Evolutionary conservation across 2,797 vertebrate species (phyloP).

Genomic region (Anguilla megastoma): DNA sequence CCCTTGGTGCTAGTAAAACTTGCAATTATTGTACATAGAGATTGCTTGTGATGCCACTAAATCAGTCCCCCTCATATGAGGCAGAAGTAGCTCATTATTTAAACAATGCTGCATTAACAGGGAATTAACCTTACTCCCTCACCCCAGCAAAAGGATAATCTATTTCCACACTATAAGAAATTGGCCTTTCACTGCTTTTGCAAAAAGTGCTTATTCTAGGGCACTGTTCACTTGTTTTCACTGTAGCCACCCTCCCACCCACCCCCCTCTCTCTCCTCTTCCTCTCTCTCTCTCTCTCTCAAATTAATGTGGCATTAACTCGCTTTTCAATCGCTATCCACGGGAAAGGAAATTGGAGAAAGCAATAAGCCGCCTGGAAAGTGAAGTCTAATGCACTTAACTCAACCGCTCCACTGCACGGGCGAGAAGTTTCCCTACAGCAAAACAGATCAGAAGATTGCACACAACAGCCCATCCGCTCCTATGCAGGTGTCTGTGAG

Average conservation of each 20-base stretch:
- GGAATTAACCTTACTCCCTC: slow-evolving; percentile 25
- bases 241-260: not conserved
- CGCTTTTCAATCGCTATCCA: not conserved
- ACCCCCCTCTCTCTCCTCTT: not conserved
- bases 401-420: not conserved
- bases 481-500: not conserved
- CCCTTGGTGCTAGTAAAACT: not conserved
- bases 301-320: not conserved
- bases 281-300: not conserved
- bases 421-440: not conserved
- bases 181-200: slow-evolving; percentile 8
- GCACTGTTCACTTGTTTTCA: not conserved
- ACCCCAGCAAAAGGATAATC: slow-evolving; percentile 24
- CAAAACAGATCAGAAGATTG: not conserved
- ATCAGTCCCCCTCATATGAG: not conserved
- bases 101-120: slow-evolving; percentile 24
- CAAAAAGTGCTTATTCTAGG: slow-evolving; percentile 21
- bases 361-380: not conserved
- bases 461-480: not conserved
- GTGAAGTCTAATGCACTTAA: not conserved
- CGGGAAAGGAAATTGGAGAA: not conserved
- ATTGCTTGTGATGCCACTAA: not conserved
- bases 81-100: slow-evolving; percentile 15
- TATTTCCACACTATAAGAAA: slow-evolving; percentile 27
- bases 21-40: not conserved